Conservation (phyloP, 1,140 invertebrate species). For the Monomorium pharaonis region DNA sequence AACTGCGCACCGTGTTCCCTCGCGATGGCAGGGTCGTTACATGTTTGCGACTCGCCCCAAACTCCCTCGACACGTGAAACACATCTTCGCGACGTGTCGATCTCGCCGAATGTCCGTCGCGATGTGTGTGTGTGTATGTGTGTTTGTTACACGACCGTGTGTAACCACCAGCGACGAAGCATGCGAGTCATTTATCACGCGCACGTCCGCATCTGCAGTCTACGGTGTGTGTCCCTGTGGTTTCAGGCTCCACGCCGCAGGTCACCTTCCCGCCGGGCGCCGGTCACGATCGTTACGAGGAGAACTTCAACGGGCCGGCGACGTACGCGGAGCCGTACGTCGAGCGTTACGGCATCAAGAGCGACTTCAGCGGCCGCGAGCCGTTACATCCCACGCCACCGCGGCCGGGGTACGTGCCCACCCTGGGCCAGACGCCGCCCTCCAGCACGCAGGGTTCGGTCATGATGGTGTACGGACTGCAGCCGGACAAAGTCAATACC, state of each 20-base stretch:
- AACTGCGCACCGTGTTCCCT: not conserved
- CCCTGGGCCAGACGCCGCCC: conserved; percentile 83
- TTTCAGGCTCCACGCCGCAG: conserved; percentile 80
- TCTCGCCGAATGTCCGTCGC: not conserved
- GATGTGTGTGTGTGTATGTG: too few relatives aligned
- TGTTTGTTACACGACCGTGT: too few relatives aligned
- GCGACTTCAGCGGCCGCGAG: conserved; percentile 83
- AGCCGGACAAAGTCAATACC: conserved; percentile 96
- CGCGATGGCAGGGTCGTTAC: not conserved
- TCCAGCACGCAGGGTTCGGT: conserved; percentile 91
- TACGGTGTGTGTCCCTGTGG: not conserved
- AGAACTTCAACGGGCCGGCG: conserved; percentile 84
- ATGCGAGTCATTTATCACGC: conserved; percentile 2
- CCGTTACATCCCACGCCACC: conserved; percentile 84
- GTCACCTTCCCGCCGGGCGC: conserved; percentile 81
- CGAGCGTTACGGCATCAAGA: conserved; percentile 84
- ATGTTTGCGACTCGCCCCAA: not conserved
- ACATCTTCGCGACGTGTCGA: conserved; percentile 4
- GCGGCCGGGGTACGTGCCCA: conserved; percentile 83
- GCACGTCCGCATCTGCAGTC: not conserved
- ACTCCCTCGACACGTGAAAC: too few relatives aligned
- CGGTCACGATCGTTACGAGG: conserved; percentile 85
- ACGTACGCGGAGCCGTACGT: conserved; percentile 85
- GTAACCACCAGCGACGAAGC: not conserved
- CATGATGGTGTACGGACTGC: conserved; percentile 99